phyloP scores from a whole-genome alignment of 2,113 vertebrate species.

The Prolemur simus region DNA sequence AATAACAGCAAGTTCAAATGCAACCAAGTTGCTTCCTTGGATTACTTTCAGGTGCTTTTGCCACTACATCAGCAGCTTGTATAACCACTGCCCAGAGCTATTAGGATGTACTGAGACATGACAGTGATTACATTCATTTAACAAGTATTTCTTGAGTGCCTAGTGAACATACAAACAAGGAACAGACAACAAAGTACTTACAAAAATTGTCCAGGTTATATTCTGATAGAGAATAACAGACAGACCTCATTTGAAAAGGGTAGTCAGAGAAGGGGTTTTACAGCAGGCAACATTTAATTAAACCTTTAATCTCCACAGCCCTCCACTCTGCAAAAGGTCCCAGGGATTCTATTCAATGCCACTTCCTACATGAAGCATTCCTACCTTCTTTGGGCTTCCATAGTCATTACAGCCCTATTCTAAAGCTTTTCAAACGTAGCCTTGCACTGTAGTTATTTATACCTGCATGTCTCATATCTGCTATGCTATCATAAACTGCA shows the following conservation, averaged over 20 bases:
- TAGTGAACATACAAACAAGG: background rate
- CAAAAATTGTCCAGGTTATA: background rate
- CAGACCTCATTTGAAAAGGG: background rate
- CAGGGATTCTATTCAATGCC: background rate
- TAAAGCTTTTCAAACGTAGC: background rate
- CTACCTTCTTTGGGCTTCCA: background rate
- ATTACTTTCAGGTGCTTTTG: conserved; percentile 64
- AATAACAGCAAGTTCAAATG: conserved; percentile 61
- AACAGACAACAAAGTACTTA: background rate
- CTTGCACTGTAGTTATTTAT: background rate
- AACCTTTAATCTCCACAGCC: background rate
- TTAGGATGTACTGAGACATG: background rate
- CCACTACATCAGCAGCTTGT: background rate
- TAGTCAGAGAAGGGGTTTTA: background rate
- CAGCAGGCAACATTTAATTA: background rate
- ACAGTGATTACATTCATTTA: background rate
- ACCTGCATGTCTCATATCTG: background rate
- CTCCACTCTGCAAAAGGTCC: background rate
- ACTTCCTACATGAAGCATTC: background rate
- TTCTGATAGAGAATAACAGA: background rate
- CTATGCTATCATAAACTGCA: background rate
- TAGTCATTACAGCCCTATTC: background rate
- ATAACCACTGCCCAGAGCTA: background rate
- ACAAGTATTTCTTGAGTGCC: background rate
- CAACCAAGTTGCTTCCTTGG: conserved; percentile 33